Evolutionary conservation across 2,113 vertebrate genomes (phyloP).

Genomic region (Pagrus major): DNA sequence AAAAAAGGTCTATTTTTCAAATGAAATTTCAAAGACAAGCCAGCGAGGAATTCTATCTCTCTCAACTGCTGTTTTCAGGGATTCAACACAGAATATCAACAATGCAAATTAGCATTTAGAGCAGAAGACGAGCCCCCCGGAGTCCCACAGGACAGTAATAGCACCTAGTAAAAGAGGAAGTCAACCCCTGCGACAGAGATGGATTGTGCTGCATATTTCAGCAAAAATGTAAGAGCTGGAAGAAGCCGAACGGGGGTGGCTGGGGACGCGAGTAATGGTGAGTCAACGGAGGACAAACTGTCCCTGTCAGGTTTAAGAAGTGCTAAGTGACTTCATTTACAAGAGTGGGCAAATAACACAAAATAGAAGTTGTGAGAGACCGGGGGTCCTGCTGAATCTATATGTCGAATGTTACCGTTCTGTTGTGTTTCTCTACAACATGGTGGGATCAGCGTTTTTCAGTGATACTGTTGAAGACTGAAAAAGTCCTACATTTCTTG

Average conservation of each 20-base stretch:
- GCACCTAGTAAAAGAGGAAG: conserved; percentile 65
- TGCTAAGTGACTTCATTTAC: conserved; percentile 73
- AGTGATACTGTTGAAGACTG: background rate
- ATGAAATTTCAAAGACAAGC: conserved; percentile 53
- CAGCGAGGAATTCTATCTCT: conserved; percentile 43
- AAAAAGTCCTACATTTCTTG: background rate
- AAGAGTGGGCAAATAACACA: conserved; percentile 36
- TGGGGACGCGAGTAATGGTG: conserved; percentile 61
- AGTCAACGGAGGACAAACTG: conserved; percentile 66
- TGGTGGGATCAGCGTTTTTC: conserved; percentile 30
- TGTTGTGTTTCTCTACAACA: conserved; percentile 16
- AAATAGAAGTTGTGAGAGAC: conserved; percentile 9
- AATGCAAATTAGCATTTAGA: conserved; percentile 75
- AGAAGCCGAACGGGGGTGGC: conserved; percentile 31
- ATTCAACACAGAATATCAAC: conserved; percentile 67
- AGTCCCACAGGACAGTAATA: conserved; percentile 69
- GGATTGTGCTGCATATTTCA: conserved; percentile 74
- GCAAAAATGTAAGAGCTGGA: conserved; percentile 56
- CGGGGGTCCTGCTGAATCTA: conserved; percentile 17
- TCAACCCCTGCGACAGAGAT: conserved; percentile 72
- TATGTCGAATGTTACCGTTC: conserved; percentile 26
- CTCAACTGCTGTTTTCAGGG: conserved; percentile 53
- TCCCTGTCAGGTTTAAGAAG: conserved; percentile 65
- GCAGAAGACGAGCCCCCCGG: conserved; percentile 47
- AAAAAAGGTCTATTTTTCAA: conserved; percentile 32